Evolutionary conservation across 2,888 invertebrate species (phyloP), one percentile per base, ranked within the genome.

Genomic region (Meandrusa payeni): DNA sequence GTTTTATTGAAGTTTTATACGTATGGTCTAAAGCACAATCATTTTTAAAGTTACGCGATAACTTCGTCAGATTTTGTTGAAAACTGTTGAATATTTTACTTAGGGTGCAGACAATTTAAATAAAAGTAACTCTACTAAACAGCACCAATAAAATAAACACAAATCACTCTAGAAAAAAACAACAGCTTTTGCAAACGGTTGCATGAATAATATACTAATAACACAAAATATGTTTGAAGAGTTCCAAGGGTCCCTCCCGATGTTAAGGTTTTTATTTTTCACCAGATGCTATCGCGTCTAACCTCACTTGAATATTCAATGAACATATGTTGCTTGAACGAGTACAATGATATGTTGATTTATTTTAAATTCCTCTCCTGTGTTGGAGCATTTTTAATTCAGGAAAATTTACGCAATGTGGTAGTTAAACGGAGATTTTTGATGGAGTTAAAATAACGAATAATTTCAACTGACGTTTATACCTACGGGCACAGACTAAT

Each of bases 271-370:
- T 41, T 44, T 38, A 43, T 37, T 20, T 44, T 44, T 32, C 11
- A 33, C 22, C 44, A 38, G 43, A 43, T 43, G 29, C 26, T 24
- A 32, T 43, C 37, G 20, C 24, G 37, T 20, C 32, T 38, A 38
- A 27, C 37, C 32, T 39, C 44, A 33, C 32, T 44, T 27, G 31
- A 44, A 44, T 44, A 44, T 44, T 44, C 44, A 44, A 33, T 38
- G 44, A 28, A 27, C 37, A 33, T 33, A 11, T 38, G 43, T 26
- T 26, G 20, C 32, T n/a, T 17, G 36, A 19, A 19, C 17, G 20
- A 5, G 33, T 27, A 32, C 40, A 29, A 29, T 31, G 28, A 11
- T 17, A 37, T 29, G 24, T 31, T 43, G 37, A 37, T 37, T 37
- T 42, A 42, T 42, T 36, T 36, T 19, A 24, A 36, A 41, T 22